Percentiles rank a stretch among this genome's conserved stretches.
Conservation (phyloP, 2,888 invertebrate species). For the Parnassius smintheus region DNA sequence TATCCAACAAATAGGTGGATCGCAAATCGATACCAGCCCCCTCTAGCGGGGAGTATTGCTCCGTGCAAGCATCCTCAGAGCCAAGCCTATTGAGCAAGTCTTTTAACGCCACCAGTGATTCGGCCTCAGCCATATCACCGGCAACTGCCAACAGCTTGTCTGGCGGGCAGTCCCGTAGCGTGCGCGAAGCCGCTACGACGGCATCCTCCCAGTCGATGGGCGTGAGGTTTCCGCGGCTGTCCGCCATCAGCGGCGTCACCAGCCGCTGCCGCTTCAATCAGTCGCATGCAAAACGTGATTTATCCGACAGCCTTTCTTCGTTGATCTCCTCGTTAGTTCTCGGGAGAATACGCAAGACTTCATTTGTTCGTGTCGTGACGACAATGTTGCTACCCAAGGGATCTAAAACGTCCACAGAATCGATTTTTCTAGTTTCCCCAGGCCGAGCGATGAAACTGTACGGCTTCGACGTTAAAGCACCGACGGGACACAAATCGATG, state of each 20-base stretch:
- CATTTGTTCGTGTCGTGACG: conserved; percentile 96
- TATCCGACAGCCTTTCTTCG: conserved; percentile 99
- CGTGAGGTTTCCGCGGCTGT: conserved; percentile 87
- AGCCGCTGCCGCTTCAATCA: conserved; percentile 97
- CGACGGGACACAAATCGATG: conserved; percentile 99
- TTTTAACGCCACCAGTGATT: conserved; percentile 93
- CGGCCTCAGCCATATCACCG: conserved; percentile 95
- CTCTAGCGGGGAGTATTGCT: conserved; percentile 92
- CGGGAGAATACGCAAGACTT: conserved; percentile 96
- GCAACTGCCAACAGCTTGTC: conserved; percentile 91
- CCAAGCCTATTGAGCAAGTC: conserved; percentile 94
- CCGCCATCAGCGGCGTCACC: conserved; percentile 94
- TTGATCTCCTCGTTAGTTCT: conserved; percentile 98
- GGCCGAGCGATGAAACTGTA: conserved; percentile 98
- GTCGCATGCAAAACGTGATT: conserved; percentile 97
- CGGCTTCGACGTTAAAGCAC: conserved; percentile 98
- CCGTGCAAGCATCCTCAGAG: conserved; percentile 93
- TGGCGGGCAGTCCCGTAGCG: conserved; percentile 84
- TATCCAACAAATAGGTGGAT: conserved; percentile 95
- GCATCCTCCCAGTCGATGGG: conserved; percentile 98
- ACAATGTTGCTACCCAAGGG: conserved; percentile 99
- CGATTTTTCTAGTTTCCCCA: conserved; percentile 96
- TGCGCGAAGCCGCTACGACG: conserved; percentile 87
- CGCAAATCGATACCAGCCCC: conserved; percentile 92
- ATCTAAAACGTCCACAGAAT: conserved; percentile 98